phyloP scores from a whole-genome alignment of 2,797 vertebrate species.

The Chelmon rostratus region DNA sequence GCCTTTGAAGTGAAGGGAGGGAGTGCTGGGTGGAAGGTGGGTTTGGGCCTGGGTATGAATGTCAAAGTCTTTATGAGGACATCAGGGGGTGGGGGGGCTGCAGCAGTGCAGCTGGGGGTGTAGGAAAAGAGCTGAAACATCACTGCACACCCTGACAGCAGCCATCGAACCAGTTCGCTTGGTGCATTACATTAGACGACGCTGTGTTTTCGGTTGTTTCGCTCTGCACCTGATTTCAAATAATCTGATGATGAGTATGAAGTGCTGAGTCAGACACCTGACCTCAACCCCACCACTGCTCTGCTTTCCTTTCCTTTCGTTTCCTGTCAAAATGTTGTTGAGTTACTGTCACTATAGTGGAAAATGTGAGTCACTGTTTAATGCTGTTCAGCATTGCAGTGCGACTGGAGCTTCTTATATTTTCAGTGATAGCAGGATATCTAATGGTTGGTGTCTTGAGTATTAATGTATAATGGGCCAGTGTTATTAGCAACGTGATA shows the following conservation, averaged over 20 bases:
- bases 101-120: slow-evolving; percentile 7
- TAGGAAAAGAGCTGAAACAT: slow-evolving; percentile 12
- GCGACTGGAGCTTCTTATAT: neutral
- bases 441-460: neutral
- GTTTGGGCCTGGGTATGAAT: slow-evolving; percentile 37
- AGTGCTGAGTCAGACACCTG: neutral
- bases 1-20: slow-evolving; percentile 56
- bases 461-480: neutral
- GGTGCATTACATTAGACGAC: neutral
- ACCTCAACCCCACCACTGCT: neutral
- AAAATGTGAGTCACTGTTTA: neutral
- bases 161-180: neutral
- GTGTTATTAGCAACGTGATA: too few species aligned
- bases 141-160: neutral
- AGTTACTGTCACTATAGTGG: too few species aligned
- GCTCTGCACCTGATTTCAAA: neutral
- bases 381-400: neutral
- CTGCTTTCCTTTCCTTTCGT: neutral
- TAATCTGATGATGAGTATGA: neutral
- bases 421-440: neutral
- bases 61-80: slow-evolving; percentile 54
- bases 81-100: neutral
- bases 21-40: slow-evolving; percentile 1
- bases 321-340: neutral
- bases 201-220: neutral